phyloP scores from a whole-genome alignment of 2,888 invertebrate genomes.

The Drosophila nigricruria region DNA sequence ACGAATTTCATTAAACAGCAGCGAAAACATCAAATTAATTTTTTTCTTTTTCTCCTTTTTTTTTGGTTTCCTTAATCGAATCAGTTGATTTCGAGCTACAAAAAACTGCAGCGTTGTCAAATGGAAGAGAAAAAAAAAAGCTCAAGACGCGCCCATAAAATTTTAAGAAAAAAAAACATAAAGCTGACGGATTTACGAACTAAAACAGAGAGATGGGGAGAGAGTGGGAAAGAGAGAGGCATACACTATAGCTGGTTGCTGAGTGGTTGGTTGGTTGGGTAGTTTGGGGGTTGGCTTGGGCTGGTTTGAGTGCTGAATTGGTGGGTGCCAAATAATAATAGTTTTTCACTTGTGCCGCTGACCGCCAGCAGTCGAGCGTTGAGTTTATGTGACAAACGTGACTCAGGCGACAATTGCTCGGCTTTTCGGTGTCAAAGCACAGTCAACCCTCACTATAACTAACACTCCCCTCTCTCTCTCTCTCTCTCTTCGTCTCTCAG shows the following conservation, averaged over 20 bases:
- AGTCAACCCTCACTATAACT: constrained; percentile 17
- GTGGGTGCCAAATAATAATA: constrained; percentile 75
- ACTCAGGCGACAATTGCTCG: constrained; percentile 80
- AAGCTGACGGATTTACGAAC: constrained; percentile 81
- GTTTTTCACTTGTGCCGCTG: constrained; percentile 80
- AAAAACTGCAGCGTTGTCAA: constrained; percentile 71
- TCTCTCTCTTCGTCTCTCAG: not conserved
- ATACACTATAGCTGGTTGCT: constrained; percentile 14
- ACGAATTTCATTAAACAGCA: constrained; percentile 37
- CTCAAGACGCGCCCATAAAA: constrained; percentile 63
- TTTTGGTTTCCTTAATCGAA: constrained; percentile 23
- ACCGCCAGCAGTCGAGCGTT: constrained; percentile 74
- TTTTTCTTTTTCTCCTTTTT: constrained; percentile 43
- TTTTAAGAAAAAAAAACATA: constrained; percentile 52
- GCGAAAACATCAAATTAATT: constrained; percentile 61
- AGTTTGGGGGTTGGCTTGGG: constrained; percentile 14
- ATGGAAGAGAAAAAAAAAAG: constrained; percentile 17
- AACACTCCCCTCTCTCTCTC: not conserved
- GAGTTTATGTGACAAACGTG: constrained; percentile 82
- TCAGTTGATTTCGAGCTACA: constrained; percentile 15
- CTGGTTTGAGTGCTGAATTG: constrained; percentile 43
- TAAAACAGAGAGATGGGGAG: not conserved
- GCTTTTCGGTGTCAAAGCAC: constrained; percentile 55
- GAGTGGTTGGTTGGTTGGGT: constrained; percentile 44
- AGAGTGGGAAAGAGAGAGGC: not conserved